Base-by-base conservation (phyloP, 1,140 invertebrate species). In the Triops cancriformis region DNA sequence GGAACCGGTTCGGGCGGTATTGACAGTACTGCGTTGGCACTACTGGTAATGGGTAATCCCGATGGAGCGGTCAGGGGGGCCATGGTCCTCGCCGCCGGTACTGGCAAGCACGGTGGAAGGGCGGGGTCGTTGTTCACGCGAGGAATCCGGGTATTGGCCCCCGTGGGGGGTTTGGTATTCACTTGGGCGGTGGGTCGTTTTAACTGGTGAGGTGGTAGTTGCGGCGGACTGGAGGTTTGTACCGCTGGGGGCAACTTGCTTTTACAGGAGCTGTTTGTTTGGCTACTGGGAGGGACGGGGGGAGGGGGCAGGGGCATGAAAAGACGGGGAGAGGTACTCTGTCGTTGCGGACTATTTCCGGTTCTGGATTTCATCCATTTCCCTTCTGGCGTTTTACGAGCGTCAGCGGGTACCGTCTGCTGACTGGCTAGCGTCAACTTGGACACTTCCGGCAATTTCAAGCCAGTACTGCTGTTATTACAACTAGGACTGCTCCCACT, bases 311-410 rank as follows among this genome's bases (percentile, higher is more conserved):
- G 31, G 75, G 74, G 27, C 14, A 37, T 76, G 41, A n/a, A 73
- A 73, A 31, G 31, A 7, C 27, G 45, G 14, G 37, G 73, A 31
- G 26, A 26, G 42, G 77, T 26, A 45, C 73, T 76, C 77, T 76
- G 74, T 78, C 72, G 77, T 14, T 75, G 45, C 26, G 74, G 74
- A 78, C 74, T 43, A 42, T 42, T 72, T 64, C 42, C 51, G 51
- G 51, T 64, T 64, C 51, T 64, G 18, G 51, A 64, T 64, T 64
- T 64, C 51, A 23, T 64, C 51, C 51, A 64, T 77, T 79, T 77
- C 76, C 14, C 72, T 45, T 45, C 73, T 27, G 42, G 26, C 76
- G 26, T 73, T 77, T 77, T 77, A 64, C 75, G 51, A 64, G 51
- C 51, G n/a, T 64, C 51, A 64, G 23, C 51, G 3, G 51, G 18